Percentiles rank a stretch among this genome's conserved stretches.
These are phyloP conservation scores for Cyprinodon tularosa DNA, from an alignment of 2,113 vertebrate genomes.

Conservation along the genomic window DNA sequence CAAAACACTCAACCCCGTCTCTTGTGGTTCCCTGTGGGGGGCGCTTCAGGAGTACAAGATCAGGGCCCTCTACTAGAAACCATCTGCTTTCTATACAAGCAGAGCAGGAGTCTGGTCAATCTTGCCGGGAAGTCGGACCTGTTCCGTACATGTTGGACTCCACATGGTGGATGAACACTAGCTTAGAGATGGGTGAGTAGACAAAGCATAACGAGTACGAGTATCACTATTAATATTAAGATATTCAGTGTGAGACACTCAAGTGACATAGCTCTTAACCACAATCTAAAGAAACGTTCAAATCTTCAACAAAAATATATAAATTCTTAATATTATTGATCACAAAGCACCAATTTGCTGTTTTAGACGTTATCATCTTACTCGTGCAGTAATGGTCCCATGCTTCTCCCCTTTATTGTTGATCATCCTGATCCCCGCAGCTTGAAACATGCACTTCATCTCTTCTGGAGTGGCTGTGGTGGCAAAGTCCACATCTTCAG, in stretches of 20 bases:
- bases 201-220: no score
- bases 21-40: no score
- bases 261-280: not conserved
- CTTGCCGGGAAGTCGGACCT: no score
- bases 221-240: not conserved
- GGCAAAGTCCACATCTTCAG: conserved; percentile 95
- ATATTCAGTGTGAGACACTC: not conserved
- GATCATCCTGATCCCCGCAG: conserved; percentile 90
- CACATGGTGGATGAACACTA: no score
- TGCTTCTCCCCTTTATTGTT: conserved; percentile 97
- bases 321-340: not conserved
- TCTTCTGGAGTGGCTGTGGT: conserved; percentile 92
- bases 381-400: conserved; percentile 94
- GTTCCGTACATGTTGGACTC: no score
- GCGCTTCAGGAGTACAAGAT: no score
- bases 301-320: not conserved
- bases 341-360: not conserved
- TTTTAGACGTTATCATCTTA: conserved; percentile 55
- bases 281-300: not conserved
- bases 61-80: no score
- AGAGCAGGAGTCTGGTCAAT: no score
- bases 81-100: no score
- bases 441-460: conserved; percentile 92
- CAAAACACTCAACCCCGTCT: no score
- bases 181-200: no score